A percentile compares a stretch with the other conserved stretches of the same genome.
Evolutionary conservation across 2,113 vertebrate species (phyloP).

Genomic region (Calidris pygmaea): DNA sequence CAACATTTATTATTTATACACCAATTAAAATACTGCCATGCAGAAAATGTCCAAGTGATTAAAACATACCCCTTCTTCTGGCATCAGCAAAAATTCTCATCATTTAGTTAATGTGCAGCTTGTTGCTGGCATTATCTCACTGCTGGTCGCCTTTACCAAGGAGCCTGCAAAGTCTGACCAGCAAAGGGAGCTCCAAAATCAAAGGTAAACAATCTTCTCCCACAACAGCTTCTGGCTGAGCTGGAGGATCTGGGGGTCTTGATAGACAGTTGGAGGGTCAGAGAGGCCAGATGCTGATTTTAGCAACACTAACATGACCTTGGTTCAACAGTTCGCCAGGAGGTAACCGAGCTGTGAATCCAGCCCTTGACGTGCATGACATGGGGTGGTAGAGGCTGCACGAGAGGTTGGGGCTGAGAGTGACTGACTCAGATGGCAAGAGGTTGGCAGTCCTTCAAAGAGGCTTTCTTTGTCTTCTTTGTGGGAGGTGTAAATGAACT

Average conservation of each 20-base stretch:
- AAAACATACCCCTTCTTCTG: neutral
- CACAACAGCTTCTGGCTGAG: neutral
- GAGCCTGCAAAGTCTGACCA: neutral
- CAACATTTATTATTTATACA: neutral
- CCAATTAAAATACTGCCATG: neutral
- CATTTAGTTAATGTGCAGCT: neutral
- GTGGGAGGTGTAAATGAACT: constrained; percentile 30
- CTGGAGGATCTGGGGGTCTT: neutral
- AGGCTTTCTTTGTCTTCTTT: constrained; percentile 10
- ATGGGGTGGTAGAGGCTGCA: neutral
- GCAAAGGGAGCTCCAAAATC: neutral
- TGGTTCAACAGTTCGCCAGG: neutral
- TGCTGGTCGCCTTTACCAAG: too few relatives aligned
- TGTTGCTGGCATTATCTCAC: neutral
- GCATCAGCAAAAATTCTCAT: neutral
- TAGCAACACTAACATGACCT: neutral
- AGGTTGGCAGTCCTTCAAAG: constrained; percentile 46
- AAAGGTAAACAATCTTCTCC: neutral
- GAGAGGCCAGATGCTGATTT: neutral
- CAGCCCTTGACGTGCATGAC: neutral
- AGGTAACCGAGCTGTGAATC: neutral
- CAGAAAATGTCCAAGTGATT: neutral
- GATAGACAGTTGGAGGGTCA: neutral
- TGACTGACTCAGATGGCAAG: constrained; percentile 24
- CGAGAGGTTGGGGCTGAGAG: neutral